Conservation (phyloP, 2,797 vertebrate species). For the Salarias fasciatus region DNA sequence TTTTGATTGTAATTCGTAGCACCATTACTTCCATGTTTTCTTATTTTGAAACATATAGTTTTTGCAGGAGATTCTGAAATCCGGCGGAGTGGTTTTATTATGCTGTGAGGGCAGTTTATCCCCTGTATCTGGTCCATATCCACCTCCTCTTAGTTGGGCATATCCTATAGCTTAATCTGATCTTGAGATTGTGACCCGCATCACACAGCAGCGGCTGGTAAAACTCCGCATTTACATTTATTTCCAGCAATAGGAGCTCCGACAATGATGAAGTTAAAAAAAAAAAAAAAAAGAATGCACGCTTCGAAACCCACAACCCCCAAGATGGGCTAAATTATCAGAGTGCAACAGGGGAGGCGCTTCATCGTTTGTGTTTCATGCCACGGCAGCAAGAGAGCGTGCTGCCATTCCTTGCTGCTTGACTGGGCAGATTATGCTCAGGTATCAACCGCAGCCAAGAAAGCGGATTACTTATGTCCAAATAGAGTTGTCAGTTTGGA, state of each 20-base stretch:
- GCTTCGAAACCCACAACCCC: constrained; percentile 70
- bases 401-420: constrained; percentile 73
- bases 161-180: constrained; percentile 48
- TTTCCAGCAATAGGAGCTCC: constrained; percentile 58
- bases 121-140: constrained; percentile 23
- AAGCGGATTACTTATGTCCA: constrained; percentile 84
- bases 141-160: constrained; percentile 27
- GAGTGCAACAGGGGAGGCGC: constrained; percentile 58
- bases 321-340: constrained; percentile 75
- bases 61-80: too few relatives aligned
- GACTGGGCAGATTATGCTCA: constrained; percentile 83
- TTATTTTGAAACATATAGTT: too few relatives aligned
- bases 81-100: too few relatives aligned
- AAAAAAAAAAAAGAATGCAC: constrained; percentile 50
- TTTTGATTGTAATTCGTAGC: too few relatives aligned
- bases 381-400: constrained; percentile 44
- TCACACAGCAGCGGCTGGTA: constrained; percentile 46
- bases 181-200: constrained; percentile 65
- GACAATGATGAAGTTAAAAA: constrained; percentile 53
- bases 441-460: constrained; percentile 81
- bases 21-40: too few relatives aligned
- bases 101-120: constrained; percentile 16
- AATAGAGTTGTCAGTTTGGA: constrained; percentile 86
- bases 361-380: constrained; percentile 62
- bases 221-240: constrained; percentile 61